These are phyloP conservation scores for Heteromurus nitidus DNA, from an alignment of 2,888 invertebrate species.

Conservation along the genomic window DNA sequence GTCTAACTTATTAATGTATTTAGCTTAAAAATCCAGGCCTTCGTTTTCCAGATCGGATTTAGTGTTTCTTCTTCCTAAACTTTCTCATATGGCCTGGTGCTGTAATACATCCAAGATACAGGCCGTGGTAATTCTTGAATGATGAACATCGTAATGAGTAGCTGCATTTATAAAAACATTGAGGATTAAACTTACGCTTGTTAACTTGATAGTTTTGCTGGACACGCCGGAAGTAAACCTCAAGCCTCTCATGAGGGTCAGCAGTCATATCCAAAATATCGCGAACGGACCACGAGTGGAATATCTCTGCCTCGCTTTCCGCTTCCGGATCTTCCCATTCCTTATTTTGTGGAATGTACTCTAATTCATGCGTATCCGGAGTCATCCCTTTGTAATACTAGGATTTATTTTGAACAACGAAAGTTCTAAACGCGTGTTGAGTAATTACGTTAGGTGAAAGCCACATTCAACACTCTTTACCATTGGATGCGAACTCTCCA, in stretches of 20 bases:
- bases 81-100: too few relatives aligned
- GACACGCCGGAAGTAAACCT: constrained; percentile 31
- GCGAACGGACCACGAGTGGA: constrained; percentile 24
- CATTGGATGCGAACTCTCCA: constrained; percentile 23
- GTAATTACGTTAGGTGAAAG: too few relatives aligned
- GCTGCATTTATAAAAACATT: too few relatives aligned
- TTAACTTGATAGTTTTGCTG: constrained; percentile 22
- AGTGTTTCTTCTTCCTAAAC: too few relatives aligned
- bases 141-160: too few relatives aligned
- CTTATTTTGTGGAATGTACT: constrained; percentile 18
- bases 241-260: constrained; percentile 32
- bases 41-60: too few relatives aligned
- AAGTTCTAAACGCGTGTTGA: too few relatives aligned
- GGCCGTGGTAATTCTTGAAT: too few relatives aligned
- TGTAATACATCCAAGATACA: too few relatives aligned
- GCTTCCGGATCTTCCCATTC: constrained; percentile 19
- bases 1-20: too few relatives aligned
- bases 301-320: constrained; percentile 21
- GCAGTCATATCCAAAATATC: constrained; percentile 41
- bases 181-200: constrained; percentile 19
- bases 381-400: constrained; percentile 40
- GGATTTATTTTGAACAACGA: neutral
- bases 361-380: constrained; percentile 28
- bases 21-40: too few relatives aligned
- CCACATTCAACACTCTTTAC: too few relatives aligned